phyloP scores from a whole-genome alignment of 2,797 vertebrate genomes.

The Spea hammondii region DNA sequence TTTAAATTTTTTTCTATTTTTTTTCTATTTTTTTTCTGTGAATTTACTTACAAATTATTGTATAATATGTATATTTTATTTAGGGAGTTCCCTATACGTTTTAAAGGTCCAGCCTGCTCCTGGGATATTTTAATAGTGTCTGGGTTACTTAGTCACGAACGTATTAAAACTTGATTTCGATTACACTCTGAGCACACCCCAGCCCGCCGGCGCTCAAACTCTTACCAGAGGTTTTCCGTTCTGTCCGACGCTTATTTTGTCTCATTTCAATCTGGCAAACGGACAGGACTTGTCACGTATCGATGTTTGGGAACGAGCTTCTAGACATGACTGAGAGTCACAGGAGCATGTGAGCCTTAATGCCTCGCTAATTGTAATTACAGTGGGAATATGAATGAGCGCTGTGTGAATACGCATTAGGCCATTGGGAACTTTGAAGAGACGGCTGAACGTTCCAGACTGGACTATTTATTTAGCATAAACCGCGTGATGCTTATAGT shows the following conservation, averaged over 20 bases:
- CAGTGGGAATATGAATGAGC: background rate
- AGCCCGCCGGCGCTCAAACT: background rate
- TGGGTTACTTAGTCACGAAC: background rate
- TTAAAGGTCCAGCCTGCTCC: too few relatives aligned
- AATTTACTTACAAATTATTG: too few relatives aligned
- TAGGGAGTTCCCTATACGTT: too few relatives aligned
- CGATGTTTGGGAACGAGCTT: background rate
- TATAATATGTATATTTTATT: too few relatives aligned
- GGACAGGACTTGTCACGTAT: constrained; percentile 6
- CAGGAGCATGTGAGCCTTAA: constrained; percentile 21
- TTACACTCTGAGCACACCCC: background rate
- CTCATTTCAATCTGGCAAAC: background rate
- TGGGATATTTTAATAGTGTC: background rate
- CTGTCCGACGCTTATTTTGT: constrained; percentile 6
- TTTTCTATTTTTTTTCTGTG: too few relatives aligned
- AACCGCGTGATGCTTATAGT: background rate
- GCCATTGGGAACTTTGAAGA: constrained; percentile 1
- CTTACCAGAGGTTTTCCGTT: background rate
- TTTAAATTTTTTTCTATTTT: too few relatives aligned
- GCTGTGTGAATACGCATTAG: constrained; percentile 9
- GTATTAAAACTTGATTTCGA: background rate
- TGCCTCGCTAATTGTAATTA: constrained; percentile 41
- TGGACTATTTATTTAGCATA: constrained; percentile 18
- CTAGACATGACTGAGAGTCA: constrained; percentile 44
- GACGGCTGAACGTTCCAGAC: background rate